phyloP scores from a whole-genome alignment of 2,888 invertebrate genomes.

The Abscondita cerata region DNA sequence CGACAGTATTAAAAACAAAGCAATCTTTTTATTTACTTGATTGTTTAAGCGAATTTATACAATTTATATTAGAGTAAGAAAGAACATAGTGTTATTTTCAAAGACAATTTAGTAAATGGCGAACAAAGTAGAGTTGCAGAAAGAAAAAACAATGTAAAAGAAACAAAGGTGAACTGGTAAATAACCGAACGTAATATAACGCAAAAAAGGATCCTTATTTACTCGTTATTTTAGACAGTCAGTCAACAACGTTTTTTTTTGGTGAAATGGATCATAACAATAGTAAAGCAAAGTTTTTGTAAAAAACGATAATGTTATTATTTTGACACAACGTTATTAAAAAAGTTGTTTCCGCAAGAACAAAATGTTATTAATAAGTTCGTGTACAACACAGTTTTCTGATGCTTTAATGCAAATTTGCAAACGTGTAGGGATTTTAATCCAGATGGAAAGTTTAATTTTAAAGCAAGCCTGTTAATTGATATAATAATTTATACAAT shows the following conservation, averaged over 20 bases:
- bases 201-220: conserved; percentile 11
- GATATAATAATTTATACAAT: conserved; percentile 10
- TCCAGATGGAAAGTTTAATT: conserved; percentile 3
- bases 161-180: conserved; percentile 12
- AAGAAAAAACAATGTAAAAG: background rate
- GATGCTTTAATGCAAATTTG: background rate
- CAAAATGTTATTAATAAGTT: conserved; percentile 2
- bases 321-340: conserved; percentile 1
- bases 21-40: background rate
- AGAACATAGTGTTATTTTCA: background rate
- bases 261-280: background rate
- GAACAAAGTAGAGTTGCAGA: background rate
- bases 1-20: background rate
- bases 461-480: conserved; percentile 6
- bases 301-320: background rate
- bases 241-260: background rate
- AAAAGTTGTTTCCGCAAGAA: background rate
- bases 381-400: background rate
- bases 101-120: background rate
- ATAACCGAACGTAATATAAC: conserved; percentile 14
- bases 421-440: conserved; percentile 3
- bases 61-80: too few relatives aligned
- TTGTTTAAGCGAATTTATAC: too few relatives aligned
- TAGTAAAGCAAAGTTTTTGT: background rate
- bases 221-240: background rate